Evolutionary conservation across 2,797 vertebrate species (phyloP).

Genomic region (Tenualosa ilisha): DNA sequence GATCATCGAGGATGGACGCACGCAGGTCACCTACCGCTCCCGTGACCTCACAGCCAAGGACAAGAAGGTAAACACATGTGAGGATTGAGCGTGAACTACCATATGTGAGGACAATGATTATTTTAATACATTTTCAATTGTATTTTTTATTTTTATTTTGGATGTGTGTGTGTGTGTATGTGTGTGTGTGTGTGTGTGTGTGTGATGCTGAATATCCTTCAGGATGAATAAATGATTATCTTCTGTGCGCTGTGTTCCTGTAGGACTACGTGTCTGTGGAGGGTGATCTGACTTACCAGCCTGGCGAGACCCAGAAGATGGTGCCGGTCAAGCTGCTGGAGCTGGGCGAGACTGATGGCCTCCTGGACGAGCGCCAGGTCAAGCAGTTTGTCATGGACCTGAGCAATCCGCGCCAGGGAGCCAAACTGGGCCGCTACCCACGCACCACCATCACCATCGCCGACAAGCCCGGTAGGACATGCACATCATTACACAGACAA

Average conservation of each 20-base stretch:
- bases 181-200: too few species aligned
- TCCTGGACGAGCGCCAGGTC: conserved; percentile 81
- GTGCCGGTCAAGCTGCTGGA: conserved; percentile 88
- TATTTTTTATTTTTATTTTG: too few species aligned
- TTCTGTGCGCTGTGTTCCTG: not conserved
- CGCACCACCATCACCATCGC: conserved; percentile 85
- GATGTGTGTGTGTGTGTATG: too few species aligned
- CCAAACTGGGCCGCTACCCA: conserved; percentile 87
- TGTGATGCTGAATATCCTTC: too few species aligned
- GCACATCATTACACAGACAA: not conserved
- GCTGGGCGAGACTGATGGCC: conserved; percentile 81
- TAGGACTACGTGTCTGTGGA: conserved; percentile 88
- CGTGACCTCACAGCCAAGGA: conserved; percentile 87
- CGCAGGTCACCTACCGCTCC: conserved; percentile 88
- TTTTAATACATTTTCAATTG: too few species aligned
- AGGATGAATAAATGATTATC: too few species aligned
- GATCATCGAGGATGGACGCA: conserved; percentile 84
- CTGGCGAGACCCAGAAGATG: conserved; percentile 86
- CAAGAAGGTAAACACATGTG: conserved; percentile 75
- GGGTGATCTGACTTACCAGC: conserved; percentile 84
- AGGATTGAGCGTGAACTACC: too few species aligned
- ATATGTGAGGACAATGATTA: too few species aligned
- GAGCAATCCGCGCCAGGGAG: conserved; percentile 85
- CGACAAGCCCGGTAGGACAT: conserved; percentile 77
- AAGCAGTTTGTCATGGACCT: conserved; percentile 91